Base-by-base conservation (phyloP, 2,888 invertebrate species). In the Prosopocoilus inquinatus region DNA sequence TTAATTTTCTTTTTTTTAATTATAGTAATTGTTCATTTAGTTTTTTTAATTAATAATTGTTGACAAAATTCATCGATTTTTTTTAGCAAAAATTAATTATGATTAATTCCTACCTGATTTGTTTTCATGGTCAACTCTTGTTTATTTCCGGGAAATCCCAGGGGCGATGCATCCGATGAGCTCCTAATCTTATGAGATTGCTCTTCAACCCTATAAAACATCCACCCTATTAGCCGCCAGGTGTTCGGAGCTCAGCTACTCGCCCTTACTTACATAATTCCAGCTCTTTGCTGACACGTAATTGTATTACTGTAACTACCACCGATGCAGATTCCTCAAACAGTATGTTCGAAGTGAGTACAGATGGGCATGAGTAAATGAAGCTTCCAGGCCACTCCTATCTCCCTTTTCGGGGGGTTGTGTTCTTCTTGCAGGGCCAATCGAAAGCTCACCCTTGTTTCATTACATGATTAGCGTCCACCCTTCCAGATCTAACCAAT, bases 81-180 rank as follows among this genome's bases (percentile, higher is more conserved):
- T 28, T 28, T 28, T 28, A 28, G 7, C 3, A 28, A 28, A 28
- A 28, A 28, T 28, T 28, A 28, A 28, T 28, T 28, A 3, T 16
- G 16, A 16, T 16, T 16, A 16, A 16, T 16, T 7, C 20, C 16
- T 59, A 67, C 67, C 64, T 67, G 67, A 55, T 66, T 67, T 9
- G 66, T 64, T 58, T 67, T 67, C 38, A 54, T 57, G 35, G 57
- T 44, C n/a, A 62, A 52, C 13, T 58, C 41, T 33, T 59, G 41
- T 50, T 61, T 64, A 47, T 43, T 55, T 33, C 58, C 35, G 15
- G 50, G 53, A 49, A 59, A 58, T 51, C 59, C 57, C 20, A 28
- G 20, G 5, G 66, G 61, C 16, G 65, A 59, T 38, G 64, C 55
- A 34, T 63, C 62, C n/a, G 58, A 47, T 5, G 20, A 28, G 8